phyloP scores from a whole-genome alignment of 2,113 vertebrate species.

The Donacobius atricapilla region DNA sequence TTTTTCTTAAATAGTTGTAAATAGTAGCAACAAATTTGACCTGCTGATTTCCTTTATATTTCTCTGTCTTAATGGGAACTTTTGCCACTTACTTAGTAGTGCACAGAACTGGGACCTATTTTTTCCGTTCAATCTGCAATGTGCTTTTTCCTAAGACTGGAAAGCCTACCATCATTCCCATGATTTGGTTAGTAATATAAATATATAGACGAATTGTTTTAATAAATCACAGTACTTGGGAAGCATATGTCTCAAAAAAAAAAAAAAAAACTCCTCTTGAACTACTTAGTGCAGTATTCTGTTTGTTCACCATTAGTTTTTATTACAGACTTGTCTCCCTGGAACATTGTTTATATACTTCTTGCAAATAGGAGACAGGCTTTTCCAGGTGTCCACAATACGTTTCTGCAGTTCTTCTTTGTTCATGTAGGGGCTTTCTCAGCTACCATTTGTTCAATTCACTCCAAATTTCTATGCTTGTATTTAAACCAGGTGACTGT shows the following conservation, averaged over 20 bases:
- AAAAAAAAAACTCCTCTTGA: conserved; percentile 14
- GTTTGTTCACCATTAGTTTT: conserved; percentile 47
- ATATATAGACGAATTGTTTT: background rate
- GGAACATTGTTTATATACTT: conserved; percentile 46
- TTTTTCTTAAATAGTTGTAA: background rate
- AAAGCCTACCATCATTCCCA: background rate
- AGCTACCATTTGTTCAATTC: conserved; percentile 61
- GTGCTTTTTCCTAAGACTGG: background rate
- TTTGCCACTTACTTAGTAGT: background rate
- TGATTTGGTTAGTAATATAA: background rate
- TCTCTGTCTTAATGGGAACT: background rate
- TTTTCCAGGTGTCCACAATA: conserved; percentile 49
- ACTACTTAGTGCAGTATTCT: background rate
- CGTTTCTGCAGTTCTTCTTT: conserved; percentile 35
- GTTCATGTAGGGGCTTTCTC: conserved; percentile 26
- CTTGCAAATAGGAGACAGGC: conserved; percentile 52
- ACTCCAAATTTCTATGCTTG: conserved; percentile 41
- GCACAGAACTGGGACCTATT: background rate
- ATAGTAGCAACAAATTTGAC: background rate
- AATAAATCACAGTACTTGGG: background rate
- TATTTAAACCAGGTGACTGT: conserved; percentile 59
- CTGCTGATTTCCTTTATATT: background rate
- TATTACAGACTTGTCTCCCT: conserved; percentile 40
- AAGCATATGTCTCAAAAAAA: background rate
- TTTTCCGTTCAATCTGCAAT: background rate